Conservation (phyloP, 1,140 invertebrate species). For the Watersipora subatra region DNA sequence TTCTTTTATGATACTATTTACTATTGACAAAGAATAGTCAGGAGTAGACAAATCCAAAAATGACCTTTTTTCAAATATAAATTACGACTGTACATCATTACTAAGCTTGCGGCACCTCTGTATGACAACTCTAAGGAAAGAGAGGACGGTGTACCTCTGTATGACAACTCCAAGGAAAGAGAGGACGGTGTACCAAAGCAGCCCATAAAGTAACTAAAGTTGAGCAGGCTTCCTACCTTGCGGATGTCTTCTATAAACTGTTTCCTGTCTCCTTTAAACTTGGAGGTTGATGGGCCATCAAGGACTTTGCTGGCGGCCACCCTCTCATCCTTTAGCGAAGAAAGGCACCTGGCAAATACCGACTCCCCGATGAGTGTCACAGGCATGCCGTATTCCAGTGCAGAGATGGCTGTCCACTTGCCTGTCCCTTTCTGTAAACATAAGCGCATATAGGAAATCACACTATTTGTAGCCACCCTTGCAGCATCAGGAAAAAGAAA, state of each 20-base stretch:
- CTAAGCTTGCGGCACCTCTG: no score
- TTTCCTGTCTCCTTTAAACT: slow-evolving; percentile 54
- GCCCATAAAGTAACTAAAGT: no score
- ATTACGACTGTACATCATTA: no score
- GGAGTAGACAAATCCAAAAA: no score
- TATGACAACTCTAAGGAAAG: no score
- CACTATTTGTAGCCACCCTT: neutral
- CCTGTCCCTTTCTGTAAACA: slow-evolving; percentile 75
- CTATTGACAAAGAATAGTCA: no score
- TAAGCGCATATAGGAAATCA: no score
- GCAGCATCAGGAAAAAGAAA: neutral
- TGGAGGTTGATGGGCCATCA: slow-evolving; percentile 49
- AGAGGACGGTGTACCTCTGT: no score
- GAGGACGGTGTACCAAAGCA: no score
- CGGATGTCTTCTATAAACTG: slow-evolving; percentile 63
- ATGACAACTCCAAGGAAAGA: no score
- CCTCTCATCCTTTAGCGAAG: slow-evolving; percentile 70
- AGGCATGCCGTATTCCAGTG: slow-evolving; percentile 87
- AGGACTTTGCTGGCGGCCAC: slow-evolving; percentile 64
- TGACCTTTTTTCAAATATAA: no score
- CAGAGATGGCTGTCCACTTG: slow-evolving; percentile 96
- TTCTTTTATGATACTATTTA: no score
- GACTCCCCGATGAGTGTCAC: slow-evolving; percentile 95
- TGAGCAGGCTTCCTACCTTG: slow-evolving; percentile 43
- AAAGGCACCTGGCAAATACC: slow-evolving; percentile 89